phyloP scores from a whole-genome alignment of 2,113 vertebrate species.

The Archocentrus centrarchus region DNA sequence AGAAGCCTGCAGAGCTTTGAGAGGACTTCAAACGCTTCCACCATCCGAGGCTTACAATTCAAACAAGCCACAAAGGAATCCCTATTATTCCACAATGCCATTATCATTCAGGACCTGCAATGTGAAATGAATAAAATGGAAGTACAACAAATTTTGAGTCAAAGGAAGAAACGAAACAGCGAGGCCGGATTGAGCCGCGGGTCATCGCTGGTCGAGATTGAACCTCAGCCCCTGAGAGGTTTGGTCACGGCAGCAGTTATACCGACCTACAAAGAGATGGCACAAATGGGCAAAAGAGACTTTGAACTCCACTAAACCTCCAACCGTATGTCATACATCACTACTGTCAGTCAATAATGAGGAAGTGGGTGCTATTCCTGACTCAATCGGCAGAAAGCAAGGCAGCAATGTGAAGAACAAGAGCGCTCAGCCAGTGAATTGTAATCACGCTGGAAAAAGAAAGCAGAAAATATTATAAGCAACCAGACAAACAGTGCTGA shows the following conservation, averaged over 20 bases:
- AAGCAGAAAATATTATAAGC: not conserved
- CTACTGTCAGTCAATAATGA: not conserved
- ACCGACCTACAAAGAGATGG: not conserved
- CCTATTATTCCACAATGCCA: slow-evolving; percentile 15
- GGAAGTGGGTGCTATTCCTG: not conserved
- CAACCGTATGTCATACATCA: not conserved
- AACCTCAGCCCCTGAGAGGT: not conserved
- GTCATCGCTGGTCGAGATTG: slow-evolving; percentile 13
- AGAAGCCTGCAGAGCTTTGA: not conserved
- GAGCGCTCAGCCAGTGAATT: not conserved
- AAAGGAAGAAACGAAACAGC: not conserved
- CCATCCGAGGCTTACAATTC: not conserved
- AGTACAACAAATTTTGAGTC: slow-evolving; percentile 18
- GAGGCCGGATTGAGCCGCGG: not conserved
- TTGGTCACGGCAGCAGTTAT: slow-evolving; percentile 16
- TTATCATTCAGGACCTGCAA: slow-evolving; percentile 4
- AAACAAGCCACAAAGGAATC: slow-evolving; percentile 44
- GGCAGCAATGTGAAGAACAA: not conserved
- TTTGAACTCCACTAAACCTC: not conserved
- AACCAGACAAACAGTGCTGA: not conserved
- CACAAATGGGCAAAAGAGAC: not conserved
- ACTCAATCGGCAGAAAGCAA: not conserved
- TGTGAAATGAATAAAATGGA: slow-evolving; percentile 6
- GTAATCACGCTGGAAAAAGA: not conserved
- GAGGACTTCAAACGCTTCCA: slow-evolving; percentile 37